Percentiles rank a stretch among this genome's conserved stretches.
These are phyloP conservation scores for Brachycybe producta DNA, from an alignment of 2,888 invertebrate species.

Conservation along the genomic window DNA sequence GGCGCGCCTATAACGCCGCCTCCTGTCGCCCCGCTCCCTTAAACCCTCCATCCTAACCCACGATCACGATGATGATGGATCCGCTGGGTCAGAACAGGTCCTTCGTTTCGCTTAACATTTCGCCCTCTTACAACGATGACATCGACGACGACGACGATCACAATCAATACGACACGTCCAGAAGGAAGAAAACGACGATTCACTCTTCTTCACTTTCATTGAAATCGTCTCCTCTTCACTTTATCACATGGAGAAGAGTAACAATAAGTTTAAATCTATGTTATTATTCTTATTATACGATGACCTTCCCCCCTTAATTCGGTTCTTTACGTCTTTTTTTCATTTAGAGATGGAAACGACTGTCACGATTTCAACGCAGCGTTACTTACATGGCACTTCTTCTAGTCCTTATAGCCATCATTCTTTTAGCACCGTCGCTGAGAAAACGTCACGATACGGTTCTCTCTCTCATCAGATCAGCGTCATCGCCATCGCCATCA, in stretches of 20 bases:
- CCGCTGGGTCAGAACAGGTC: too few relatives aligned
- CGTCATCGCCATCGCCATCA: too few relatives aligned
- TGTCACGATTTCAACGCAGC: conserved; percentile 69
- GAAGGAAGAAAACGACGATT: conserved; percentile 4
- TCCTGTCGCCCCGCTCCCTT: too few relatives aligned
- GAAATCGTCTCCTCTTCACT: too few relatives aligned
- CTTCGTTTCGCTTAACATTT: conserved; percentile 1
- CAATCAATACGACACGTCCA: background rate
- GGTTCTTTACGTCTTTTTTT: conserved; percentile 18
- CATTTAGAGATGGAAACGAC: conserved; percentile 73
- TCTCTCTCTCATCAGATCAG: too few relatives aligned
- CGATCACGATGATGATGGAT: too few relatives aligned
- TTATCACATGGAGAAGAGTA: conserved; percentile 14
- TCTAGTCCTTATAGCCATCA: conserved; percentile 38
- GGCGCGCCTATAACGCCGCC: too few relatives aligned
- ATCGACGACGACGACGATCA: background rate
- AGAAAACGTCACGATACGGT: background rate
- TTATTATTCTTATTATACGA: background rate
- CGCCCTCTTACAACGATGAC: conserved; percentile 5
- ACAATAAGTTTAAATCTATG: background rate
- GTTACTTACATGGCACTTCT: conserved; percentile 51
- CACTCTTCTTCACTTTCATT: too few relatives aligned
- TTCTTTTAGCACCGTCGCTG: conserved; percentile 8
- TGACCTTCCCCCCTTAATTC: background rate
- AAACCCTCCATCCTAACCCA: too few relatives aligned